A percentile compares a stretch with the other conserved stretches of the same genome.
Conservation (phyloP, 2,797 vertebrate genomes). For the Pogonophryne albipinna region DNA sequence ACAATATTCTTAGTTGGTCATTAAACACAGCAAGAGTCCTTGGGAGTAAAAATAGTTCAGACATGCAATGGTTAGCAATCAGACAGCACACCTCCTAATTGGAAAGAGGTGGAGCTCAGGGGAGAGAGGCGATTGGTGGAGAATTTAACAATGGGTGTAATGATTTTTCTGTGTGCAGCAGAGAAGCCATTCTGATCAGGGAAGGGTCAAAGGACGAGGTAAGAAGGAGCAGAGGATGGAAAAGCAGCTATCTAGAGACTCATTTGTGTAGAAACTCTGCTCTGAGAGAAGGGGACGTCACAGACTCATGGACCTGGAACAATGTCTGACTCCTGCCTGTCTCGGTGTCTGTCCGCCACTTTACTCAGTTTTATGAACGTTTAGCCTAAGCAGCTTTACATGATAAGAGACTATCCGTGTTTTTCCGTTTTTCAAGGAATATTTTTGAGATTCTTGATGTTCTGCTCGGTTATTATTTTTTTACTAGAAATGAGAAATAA, state of each 20-base stretch:
- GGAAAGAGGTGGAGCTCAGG: constrained; percentile 55
- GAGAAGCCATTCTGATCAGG: constrained; percentile 50
- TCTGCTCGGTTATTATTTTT: neutral
- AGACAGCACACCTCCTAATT: constrained; percentile 55
- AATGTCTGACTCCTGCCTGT: constrained; percentile 26
- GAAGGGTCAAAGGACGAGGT: constrained; percentile 33
- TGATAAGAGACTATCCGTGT: neutral
- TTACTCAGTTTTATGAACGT: constrained; percentile 21
- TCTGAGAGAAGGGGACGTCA: constrained; percentile 24
- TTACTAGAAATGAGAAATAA: too few species aligned
- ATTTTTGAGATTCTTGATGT: constrained; percentile 12
- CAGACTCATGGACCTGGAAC: constrained; percentile 41
- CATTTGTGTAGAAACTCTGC: constrained; percentile 54
- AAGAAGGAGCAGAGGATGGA: constrained; percentile 46
- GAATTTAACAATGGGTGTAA: constrained; percentile 58
- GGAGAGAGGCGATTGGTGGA: constrained; percentile 55
- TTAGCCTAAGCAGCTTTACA: constrained; percentile 19
- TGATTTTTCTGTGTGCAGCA: constrained; percentile 71
- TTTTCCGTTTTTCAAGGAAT: neutral
- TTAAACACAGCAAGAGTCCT: constrained; percentile 6
- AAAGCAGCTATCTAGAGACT: constrained; percentile 61
- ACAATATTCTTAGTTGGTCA: constrained; percentile 19
- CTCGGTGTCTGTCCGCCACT: constrained; percentile 22
- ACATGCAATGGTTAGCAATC: constrained; percentile 34
- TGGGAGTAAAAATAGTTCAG: constrained; percentile 30